phyloP scores from a whole-genome alignment of 2,113 vertebrate genomes.

The Coptodon rendalli region DNA sequence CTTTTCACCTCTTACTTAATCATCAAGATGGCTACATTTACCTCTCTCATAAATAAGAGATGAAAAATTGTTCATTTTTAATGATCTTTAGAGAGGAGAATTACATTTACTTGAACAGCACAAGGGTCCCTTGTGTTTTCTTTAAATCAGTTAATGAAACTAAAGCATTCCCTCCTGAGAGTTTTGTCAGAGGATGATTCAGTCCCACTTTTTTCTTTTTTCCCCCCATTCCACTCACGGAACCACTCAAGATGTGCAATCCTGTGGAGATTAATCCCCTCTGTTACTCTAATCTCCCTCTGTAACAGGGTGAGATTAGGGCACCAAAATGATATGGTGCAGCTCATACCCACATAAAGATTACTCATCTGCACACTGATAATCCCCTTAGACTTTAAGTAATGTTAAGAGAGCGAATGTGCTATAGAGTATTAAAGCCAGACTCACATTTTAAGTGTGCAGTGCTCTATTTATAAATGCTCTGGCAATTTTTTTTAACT shows the following conservation, averaged over 20 bases:
- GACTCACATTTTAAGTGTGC: neutral
- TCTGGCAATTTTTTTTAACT: neutral
- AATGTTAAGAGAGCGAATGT: constrained; percentile 11
- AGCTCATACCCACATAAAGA: constrained; percentile 35
- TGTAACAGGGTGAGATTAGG: constrained; percentile 44
- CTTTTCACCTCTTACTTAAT: neutral
- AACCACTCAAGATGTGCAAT: neutral
- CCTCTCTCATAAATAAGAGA: neutral
- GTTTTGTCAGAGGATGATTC: neutral
- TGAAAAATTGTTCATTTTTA: neutral
- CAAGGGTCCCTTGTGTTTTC: neutral
- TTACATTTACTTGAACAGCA: neutral
- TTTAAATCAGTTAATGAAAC: neutral
- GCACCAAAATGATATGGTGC: constrained; percentile 36
- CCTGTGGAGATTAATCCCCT: constrained; percentile 33
- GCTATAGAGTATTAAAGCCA: neutral
- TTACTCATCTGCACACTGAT: constrained; percentile 44
- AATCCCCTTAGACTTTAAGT: constrained; percentile 42
- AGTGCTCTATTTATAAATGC: neutral
- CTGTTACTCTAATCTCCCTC: constrained; percentile 40
- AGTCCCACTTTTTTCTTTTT: neutral
- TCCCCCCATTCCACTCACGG: neutral
- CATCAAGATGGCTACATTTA: neutral
- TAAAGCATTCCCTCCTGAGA: neutral
- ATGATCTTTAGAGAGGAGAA: neutral